Evolutionary conservation across 2,797 vertebrate genomes (phyloP).

Genomic region (Bucorvus abyssinicus): DNA sequence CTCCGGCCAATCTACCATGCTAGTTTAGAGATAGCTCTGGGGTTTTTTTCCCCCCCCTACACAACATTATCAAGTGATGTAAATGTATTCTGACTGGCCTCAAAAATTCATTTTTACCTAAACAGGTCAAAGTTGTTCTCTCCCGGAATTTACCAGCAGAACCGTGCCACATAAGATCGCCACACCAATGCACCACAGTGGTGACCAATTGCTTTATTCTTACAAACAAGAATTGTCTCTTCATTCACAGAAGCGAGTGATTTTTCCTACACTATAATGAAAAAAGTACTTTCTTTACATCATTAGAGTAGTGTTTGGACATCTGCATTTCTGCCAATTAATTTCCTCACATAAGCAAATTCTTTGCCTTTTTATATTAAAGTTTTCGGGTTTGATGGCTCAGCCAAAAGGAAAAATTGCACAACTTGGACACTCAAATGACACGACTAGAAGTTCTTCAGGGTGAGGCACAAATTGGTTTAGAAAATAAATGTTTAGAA

Average conservation of each 20-base stretch:
- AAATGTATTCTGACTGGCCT: neutral
- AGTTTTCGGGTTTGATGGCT: neutral
- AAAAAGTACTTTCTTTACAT: neutral
- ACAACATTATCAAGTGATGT: neutral
- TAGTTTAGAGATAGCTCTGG: neutral
- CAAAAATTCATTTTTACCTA: neutral
- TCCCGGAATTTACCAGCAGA: neutral
- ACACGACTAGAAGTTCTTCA: neutral
- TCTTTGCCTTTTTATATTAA: neutral
- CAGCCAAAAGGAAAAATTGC: neutral
- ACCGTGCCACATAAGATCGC: neutral
- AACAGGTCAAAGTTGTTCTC: neutral
- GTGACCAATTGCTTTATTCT: neutral
- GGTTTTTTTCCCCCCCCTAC: neutral
- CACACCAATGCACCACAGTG: neutral
- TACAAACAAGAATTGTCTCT: neutral
- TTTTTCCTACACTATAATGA: neutral
- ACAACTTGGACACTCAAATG: neutral
- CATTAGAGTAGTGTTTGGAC: neutral
- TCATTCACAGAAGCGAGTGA: neutral
- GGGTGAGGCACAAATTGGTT: neutral
- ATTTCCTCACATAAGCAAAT: neutral
- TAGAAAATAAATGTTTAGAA: neutral
- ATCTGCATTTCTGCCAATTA: neutral
- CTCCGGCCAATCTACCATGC: accelerated